Base-by-base conservation (phyloP, 2,797 vertebrate species). In the Scarus forsteni region DNA sequence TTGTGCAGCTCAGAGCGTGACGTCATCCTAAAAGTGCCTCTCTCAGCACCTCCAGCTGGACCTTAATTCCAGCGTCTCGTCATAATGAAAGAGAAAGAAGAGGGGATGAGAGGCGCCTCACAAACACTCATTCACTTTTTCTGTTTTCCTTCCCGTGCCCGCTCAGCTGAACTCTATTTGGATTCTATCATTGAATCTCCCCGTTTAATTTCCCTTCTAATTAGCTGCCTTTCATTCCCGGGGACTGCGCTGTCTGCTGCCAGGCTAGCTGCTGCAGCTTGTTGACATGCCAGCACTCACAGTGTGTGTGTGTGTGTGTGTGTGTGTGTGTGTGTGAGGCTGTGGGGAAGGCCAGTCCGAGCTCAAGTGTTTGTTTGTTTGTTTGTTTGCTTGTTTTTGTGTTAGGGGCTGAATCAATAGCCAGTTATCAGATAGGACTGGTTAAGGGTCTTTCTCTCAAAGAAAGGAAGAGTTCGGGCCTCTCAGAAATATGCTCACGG, bases 161-260 rank as follows among this genome's bases (percentile, higher is more conserved):
- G 64, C 60, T 83, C 60, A 68, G 79, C 62, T 83, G 74, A 86
- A 83, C 79, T 87, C 82, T 64, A 60, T 88, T 87, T 83, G 76
- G 73, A 84, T 87, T 86, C 46, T 78, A 83, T 87, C 65, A 74
- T 27, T 63, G 69, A 56, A 82, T 80, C 79, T 77, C 75, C 34
- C 73, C 60, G 40, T 86, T 82, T 85, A 70, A 87, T 89, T 89
- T 88, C 83, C 77, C 69, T 71, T 60, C 74, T 77, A 89, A 91
- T 88, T 89, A 87, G 79, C 77, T 79, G 75, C 79, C 77, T 89
- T 84, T 86, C 79, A 87, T 82, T 80, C 49, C 50, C 3, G 16
- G 19, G 45, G 62, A 80, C 65, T 61, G 61, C 51, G 70, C 62
- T 66, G 70, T 73, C 79, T 82, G 63, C 77, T 75, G 66, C 69